These are phyloP conservation scores for Pseudopleuronectes americanus DNA, from an alignment of 2,797 vertebrate species.

Conservation along the genomic window DNA sequence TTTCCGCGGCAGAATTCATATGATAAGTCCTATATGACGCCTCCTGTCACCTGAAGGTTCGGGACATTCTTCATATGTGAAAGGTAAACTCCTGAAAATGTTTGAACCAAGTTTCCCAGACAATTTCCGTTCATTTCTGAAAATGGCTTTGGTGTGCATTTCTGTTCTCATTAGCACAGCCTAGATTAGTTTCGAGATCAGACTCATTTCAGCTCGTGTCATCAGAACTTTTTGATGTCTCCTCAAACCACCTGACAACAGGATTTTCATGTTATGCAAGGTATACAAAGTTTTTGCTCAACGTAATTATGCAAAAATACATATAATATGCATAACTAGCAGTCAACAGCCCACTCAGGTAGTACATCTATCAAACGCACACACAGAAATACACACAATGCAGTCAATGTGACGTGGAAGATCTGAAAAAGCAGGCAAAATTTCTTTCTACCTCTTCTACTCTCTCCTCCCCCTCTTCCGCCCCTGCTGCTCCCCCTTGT, in stretches of 20 bases:
- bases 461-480: constrained; percentile 6
- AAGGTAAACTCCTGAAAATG: too few species aligned
- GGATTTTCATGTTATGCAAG: not conserved
- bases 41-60: too few species aligned
- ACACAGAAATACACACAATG: constrained; percentile 5
- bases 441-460: constrained; percentile 39
- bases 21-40: too few species aligned
- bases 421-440: constrained; percentile 24
- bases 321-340: not conserved
- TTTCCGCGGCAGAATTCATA: too few species aligned
- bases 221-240: not conserved
- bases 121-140: too few species aligned
- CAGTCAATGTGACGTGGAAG: constrained; percentile 28
- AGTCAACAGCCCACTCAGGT: constrained; percentile 15
- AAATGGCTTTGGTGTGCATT: too few species aligned
- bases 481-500: constrained; percentile 41
- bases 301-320: too few species aligned
- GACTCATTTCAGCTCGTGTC: too few species aligned
- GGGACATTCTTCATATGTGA: too few species aligned
- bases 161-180: too few species aligned
- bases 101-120: too few species aligned
- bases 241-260: not conserved
- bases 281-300: constrained; percentile 7
- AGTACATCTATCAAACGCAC: constrained; percentile 23
- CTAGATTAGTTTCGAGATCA: too few species aligned